Conservation (phyloP, 2,888 invertebrate species). For the Morpho helenor region DNA sequence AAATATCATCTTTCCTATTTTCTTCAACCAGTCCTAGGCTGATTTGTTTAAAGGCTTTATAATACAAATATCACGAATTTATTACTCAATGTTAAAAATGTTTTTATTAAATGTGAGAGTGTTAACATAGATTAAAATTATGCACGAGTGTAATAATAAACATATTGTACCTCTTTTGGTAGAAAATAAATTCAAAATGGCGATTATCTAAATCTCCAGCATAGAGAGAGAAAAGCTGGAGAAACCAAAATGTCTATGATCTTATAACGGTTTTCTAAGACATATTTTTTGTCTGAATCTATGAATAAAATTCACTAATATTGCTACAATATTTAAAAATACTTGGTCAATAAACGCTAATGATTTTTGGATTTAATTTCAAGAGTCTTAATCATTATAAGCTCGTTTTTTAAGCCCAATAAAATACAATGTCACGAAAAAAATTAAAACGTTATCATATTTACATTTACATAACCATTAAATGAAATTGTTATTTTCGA, state of each 20-base stretch:
- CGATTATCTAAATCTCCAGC: not conserved
- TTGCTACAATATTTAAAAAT: slow-evolving; percentile 19
- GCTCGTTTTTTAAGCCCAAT: slow-evolving; percentile 7
- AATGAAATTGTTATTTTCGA: slow-evolving; percentile 45
- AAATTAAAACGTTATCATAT: not conserved
- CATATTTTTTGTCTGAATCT: not conserved
- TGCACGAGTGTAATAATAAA: slow-evolving; percentile 1
- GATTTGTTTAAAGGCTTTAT: slow-evolving; percentile 19
- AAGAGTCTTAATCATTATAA: slow-evolving; percentile 1
- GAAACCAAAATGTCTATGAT: too few relatives aligned
- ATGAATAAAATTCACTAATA: slow-evolving; percentile 9
- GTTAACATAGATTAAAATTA: slow-evolving; percentile 15
- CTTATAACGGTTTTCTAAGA: too few relatives aligned
- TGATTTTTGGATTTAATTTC: not conserved
- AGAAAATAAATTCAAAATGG: not conserved
- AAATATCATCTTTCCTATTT: slow-evolving; percentile 50
- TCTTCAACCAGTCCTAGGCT: slow-evolving; percentile 28
- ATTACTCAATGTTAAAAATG: slow-evolving; percentile 14
- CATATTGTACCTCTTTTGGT: slow-evolving; percentile 1
- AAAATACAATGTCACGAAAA: slow-evolving; percentile 4
- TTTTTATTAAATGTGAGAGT: slow-evolving; percentile 9
- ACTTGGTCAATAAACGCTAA: slow-evolving; percentile 4
- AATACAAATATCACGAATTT: slow-evolving; percentile 24
- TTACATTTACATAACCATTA: slow-evolving; percentile 23
- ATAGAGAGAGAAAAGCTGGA: too few relatives aligned